Percentiles rank a stretch among this genome's conserved stretches.
Conservation (phyloP, 2,888 invertebrate species). For the Malachius bipustulatus region DNA sequence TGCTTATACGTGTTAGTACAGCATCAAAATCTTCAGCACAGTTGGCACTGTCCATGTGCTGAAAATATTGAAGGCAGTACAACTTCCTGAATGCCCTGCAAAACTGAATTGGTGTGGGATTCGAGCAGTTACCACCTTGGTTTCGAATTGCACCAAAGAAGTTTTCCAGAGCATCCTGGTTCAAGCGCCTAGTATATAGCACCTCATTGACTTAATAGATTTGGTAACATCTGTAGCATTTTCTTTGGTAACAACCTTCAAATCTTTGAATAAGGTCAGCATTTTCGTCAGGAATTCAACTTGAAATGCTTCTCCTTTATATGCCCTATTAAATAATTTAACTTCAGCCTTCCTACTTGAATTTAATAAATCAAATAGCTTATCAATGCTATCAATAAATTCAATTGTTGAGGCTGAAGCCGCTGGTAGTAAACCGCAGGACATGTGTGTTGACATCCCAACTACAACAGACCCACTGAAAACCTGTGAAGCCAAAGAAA, state of each 20-base stretch:
- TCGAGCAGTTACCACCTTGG: conserved; percentile 14
- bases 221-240: conserved; percentile 12
- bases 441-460: conserved; percentile 13
- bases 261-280: conserved; percentile 9
- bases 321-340: conserved; percentile 13
- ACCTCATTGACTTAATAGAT: conserved; percentile 11
- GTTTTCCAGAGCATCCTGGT: conserved; percentile 19
- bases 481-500: conserved; percentile 17
- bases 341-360: conserved; percentile 1
- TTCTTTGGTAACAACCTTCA: conserved; percentile 6
- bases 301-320: conserved; percentile 12
- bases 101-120: conserved; percentile 17
- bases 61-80: conserved; percentile 11
- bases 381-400: conserved; percentile 13
- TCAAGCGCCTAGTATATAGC: conserved; percentile 16
- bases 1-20: no score
- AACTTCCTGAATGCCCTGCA: conserved; percentile 14
- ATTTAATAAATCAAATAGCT: conserved; percentile 16
- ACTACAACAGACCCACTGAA: conserved; percentile 18
- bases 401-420: conserved; percentile 12
- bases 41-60: conserved; percentile 9
- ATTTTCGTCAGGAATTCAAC: conserved; percentile 11
- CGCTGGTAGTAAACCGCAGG: conserved; percentile 11
- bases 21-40: conserved; percentile 8
- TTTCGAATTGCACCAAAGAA: conserved; percentile 19